Base-by-base conservation (phyloP, 1,140 invertebrate genomes). In the Brachionus manjavacas region DNA sequence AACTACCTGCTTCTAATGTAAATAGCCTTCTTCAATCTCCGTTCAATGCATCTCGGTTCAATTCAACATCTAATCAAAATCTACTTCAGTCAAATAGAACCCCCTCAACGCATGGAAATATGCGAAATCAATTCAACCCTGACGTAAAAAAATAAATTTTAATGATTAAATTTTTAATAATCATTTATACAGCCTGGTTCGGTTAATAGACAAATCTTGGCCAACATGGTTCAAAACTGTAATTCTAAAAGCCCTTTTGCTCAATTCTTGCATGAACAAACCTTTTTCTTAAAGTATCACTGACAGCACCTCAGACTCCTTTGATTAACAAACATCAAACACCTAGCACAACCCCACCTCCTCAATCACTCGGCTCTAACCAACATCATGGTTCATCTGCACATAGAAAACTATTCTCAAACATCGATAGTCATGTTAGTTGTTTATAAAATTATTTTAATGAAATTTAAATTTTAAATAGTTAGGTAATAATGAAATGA, bases 221-320 rank as follows among this genome's bases (percentile, higher is more conserved):
- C 79, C 11, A 31, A 28, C 16, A 81, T 81, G 79, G 79, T 81
- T 9, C 79, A 81, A 68, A 81, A 81, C n/a, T 41, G 79, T 81
- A 81, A 81, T 25, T 25, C 7, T 28, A 35, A 25, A 39, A 55
- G 23, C 49, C 28, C n/a, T 25, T 23, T 80, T 28, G 4, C 60
- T 20, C 43, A 31, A 25, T 25, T 55, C 14, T 16, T 31, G 2
- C 28, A 6, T 41, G 16, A 3, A 20, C 20, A n/a, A 43, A 74
- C 16, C 16, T 76, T 76, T 72, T 72, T 43, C 12, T 74, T 43
- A 4, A 49, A 76, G 72, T 76, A 11, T 25, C 72, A 25, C 3
- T 76, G 8, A 20, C 16, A 23, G 20, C 72, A 49, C 72, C 41
- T 9, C 72, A 76, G 49, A 76, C 72, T 25, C 72, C 72, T 3